Percentiles rank a stretch among this genome's conserved stretches.
Conservation (phyloP, 2,888 invertebrate species). For the Cheilosia urbana region DNA sequence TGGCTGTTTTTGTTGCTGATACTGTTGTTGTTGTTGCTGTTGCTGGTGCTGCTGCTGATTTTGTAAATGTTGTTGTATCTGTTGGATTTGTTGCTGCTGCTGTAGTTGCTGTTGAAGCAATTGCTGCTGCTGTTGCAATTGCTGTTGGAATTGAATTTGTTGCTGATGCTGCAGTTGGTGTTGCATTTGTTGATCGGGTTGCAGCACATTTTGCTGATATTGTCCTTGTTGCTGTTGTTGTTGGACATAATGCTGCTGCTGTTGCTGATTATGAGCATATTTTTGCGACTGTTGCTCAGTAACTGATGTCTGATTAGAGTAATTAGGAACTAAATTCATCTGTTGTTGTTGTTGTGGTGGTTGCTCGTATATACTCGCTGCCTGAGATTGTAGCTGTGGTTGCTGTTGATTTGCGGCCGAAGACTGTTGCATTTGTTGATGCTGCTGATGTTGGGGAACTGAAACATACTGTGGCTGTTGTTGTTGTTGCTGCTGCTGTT, state of each 20-base stretch:
- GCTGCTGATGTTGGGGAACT: constrained; percentile 59
- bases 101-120: constrained; percentile 85
- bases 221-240: constrained; percentile 73
- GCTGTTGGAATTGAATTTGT: constrained; percentile 85
- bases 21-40: constrained; percentile 80
- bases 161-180: constrained; percentile 84
- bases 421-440: constrained; percentile 76
- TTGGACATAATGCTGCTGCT: constrained; percentile 75
- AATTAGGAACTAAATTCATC: constrained; percentile 54
- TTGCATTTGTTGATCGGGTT: constrained; percentile 80
- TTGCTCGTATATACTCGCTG: constrained; percentile 48
- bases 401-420: constrained; percentile 53
- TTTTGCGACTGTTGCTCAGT: constrained; percentile 64
- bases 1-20: constrained; percentile 77
- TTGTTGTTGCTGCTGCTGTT: constrained; percentile 67
- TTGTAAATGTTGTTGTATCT: constrained; percentile 84
- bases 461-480: constrained; percentile 60
- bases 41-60: constrained; percentile 74
- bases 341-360: constrained; percentile 66
- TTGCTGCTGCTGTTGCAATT: constrained; percentile 85
- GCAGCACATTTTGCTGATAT: constrained; percentile 78
- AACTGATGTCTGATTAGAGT: constrained; percentile 42
- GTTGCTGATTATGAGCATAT: constrained; percentile 65
- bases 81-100: constrained; percentile 84
- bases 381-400: constrained; percentile 40